Evolutionary conservation across 2,113 vertebrate genomes (phyloP).

Genomic region (Dipodomys spectabilis): DNA sequence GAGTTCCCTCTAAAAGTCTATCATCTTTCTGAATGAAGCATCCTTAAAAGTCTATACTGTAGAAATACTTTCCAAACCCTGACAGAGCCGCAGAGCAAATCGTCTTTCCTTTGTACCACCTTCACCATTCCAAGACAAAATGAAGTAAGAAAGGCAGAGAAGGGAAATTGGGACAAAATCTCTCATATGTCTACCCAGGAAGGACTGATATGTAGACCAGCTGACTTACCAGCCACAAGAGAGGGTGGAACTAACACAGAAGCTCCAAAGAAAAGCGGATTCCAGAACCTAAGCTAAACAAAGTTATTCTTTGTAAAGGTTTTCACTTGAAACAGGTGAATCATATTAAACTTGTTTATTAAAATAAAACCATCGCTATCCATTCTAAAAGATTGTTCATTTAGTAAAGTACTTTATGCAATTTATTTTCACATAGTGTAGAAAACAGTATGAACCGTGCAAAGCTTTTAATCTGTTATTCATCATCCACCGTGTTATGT

Average conservation of each 20-base stretch:
- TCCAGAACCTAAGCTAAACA: not conserved
- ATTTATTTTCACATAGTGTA: constrained; percentile 9
- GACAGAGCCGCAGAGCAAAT: not conserved
- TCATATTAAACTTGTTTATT: not conserved
- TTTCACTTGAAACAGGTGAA: constrained; percentile 27
- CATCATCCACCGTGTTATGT: not conserved
- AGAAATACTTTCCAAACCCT: not conserved
- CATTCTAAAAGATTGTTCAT: not conserved
- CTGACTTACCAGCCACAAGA: not conserved
- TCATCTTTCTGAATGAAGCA: not conserved
- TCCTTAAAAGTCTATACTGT: not conserved
- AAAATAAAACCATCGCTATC: not conserved
- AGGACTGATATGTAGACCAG: not conserved
- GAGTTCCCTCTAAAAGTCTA: not conserved
- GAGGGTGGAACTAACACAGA: not conserved
- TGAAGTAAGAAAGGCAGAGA: not conserved
- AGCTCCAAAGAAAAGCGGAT: not conserved
- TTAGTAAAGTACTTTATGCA: not conserved
- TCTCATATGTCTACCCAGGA: not conserved
- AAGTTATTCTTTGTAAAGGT: not conserved
- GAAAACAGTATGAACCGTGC: not conserved
- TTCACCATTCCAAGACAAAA: not conserved
- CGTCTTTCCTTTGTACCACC: not conserved
- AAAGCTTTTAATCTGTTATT: not conserved
- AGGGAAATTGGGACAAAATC: not conserved